Base-by-base conservation (phyloP, 2,888 invertebrate genomes). In the Onchidella celtica region DNA sequence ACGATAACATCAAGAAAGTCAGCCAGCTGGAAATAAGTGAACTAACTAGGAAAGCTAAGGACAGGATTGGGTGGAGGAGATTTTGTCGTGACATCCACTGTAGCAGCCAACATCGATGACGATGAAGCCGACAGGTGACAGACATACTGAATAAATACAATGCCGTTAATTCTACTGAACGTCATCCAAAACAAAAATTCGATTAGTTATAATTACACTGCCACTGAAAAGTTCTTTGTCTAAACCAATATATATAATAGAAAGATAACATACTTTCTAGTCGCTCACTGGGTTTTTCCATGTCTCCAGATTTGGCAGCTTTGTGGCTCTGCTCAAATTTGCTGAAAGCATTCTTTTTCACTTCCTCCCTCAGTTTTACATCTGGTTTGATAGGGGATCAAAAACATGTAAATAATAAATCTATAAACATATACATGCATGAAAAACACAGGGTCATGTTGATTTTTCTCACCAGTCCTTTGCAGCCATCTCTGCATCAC, bases 321-420 rank as follows among this genome's bases (percentile, higher is more conserved):
- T 93, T 93, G 89, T 97, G 97, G 63, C 96, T 96, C 89, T 97
- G 97, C 91, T 97, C 96, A 93, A 98, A 97, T 89, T 96, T 96
- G 77, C 97, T 96, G 91, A 96, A 98, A 0, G 98, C 98, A 90
- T 97, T 97, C 88, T 97, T 97, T 90, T 98, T 98, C 0, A 97
- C 97, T 36, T 97, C 97, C 89, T 97, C 96, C 92, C 97, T 98
- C 47, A 98, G 83, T 17, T 81, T 82, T 6, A 85, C 61, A 85
- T 91, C 90, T 89, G 83, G 4, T 81, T n/a, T n/a, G 0, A 78
- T n/a, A n/a, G n/a, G n/a, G n/a, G n/a, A n/a, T 36, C 17, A 69
- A 69, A 73, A 57, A 40, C 3, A 40, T 38, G 11, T 55, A 55
- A 55, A 55, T 14, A 9, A 55, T 55, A 55, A 17, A 55, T 55